Evolutionary conservation across 2,113 vertebrate species (phyloP).

Genomic region (Cyanocitta stelleri): DNA sequence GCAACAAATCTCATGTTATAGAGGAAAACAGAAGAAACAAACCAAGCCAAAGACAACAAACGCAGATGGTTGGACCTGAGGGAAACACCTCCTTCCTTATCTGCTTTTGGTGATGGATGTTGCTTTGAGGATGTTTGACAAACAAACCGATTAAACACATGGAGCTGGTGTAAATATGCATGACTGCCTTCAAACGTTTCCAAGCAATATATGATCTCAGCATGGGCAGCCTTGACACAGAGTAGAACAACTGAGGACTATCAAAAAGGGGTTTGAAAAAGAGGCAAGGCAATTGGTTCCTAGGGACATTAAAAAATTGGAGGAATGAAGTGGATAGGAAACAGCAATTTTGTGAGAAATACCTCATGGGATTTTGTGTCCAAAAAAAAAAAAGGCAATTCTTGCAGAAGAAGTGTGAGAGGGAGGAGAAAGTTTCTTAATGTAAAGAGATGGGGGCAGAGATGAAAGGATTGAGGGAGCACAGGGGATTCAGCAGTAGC

Average conservation of each 20-base stretch:
- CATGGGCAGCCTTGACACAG: not conserved
- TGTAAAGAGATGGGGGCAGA: fast-evolving
- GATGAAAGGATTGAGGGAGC: not conserved
- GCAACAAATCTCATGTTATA: not conserved
- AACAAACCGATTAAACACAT: not conserved
- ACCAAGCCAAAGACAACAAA: not conserved
- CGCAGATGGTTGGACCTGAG: not conserved
- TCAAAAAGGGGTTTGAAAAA: not conserved
- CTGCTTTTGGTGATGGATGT: not conserved
- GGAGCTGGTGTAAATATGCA: not conserved
- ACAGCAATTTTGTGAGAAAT: not conserved
- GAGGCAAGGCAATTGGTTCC: not conserved
- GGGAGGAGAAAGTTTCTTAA: not conserved
- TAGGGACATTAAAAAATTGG: not conserved
- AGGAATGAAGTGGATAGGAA: not conserved
- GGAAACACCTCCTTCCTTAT: not conserved
- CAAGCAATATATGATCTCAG: not conserved
- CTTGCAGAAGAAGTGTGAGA: not conserved
- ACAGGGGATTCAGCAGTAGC: not conserved
- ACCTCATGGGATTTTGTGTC: not conserved
- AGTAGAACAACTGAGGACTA: not conserved
- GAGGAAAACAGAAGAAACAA: not conserved
- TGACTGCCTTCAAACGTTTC: not conserved
- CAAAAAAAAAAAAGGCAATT: not conserved
- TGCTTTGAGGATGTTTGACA: not conserved